Conservation (phyloP, 1,140 invertebrate genomes). For the Drosophila parabipectinata region DNA sequence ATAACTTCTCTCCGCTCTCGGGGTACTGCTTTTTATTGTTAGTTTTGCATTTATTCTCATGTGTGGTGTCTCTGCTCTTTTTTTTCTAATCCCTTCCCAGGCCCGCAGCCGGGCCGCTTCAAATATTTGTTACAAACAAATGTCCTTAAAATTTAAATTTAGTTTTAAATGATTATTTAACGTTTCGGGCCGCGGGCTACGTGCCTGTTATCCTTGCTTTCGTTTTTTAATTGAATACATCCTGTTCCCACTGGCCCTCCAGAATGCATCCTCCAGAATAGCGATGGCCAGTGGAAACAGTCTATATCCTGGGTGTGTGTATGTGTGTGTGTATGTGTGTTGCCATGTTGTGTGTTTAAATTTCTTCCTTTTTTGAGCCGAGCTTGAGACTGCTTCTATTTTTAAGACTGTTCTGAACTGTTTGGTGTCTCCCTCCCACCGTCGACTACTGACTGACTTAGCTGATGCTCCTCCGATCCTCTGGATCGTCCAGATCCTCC, state of each 20-base stretch:
- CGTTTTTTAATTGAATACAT: neutral
- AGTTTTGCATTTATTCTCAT: neutral
- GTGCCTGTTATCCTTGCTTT: neutral
- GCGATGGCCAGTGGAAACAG: neutral
- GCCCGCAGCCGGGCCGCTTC: neutral
- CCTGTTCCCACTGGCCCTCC: neutral
- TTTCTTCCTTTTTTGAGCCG: slow-evolving; percentile 24
- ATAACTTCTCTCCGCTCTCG: slow-evolving; percentile 51
- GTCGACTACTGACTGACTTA: slow-evolving; percentile 64
- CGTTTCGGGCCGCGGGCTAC: neutral
- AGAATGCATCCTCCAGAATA: neutral
- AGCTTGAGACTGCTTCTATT: slow-evolving; percentile 37
- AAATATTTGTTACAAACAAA: neutral
- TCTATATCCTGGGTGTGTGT: neutral
- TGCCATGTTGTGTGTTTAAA: neutral
- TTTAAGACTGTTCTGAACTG: slow-evolving; percentile 31
- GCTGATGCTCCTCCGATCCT: slow-evolving; percentile 11
- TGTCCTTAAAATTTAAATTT: neutral
- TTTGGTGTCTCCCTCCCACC: slow-evolving; percentile 50
- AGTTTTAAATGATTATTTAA: slow-evolving; percentile 1
- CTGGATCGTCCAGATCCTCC: slow-evolving; percentile 4
- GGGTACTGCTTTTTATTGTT: slow-evolving; percentile 7
- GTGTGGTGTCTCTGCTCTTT: slow-evolving; percentile 18
- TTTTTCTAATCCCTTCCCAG: slow-evolving; percentile 12
- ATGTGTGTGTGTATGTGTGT: slow-evolving; percentile 1